A percentile compares a stretch with the other conserved stretches of the same genome.
These are phyloP conservation scores for Tauraco hartlaubi DNA, from an alignment of 2,797 vertebrate species.

Conservation along the genomic window DNA sequence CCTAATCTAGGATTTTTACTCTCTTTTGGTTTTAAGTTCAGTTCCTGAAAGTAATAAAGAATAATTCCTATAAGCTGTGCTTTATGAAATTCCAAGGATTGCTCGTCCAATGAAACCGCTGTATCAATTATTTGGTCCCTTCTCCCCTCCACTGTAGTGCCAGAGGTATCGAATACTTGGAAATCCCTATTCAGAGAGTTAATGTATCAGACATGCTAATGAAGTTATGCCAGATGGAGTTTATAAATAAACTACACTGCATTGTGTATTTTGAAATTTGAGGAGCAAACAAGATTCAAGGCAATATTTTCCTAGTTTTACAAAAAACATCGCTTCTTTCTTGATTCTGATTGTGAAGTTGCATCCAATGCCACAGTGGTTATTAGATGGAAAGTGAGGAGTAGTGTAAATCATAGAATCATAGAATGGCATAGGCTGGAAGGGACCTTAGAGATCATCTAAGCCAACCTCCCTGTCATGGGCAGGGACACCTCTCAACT, in stretches of 20 bases:
- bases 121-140: not conserved
- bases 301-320: not conserved
- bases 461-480: too few relatives aligned
- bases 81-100: not conserved
- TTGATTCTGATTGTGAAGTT: not conserved
- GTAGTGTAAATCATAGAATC: not conserved
- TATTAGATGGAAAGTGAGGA: not conserved
- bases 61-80: not conserved
- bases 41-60: not conserved
- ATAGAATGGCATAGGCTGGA: too few relatives aligned
- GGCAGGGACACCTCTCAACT: too few relatives aligned
- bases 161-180: not conserved
- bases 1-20: not conserved
- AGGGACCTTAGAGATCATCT: too few relatives aligned
- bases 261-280: not conserved
- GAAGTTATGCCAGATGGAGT: constrained; percentile 11
- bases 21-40: not conserved
- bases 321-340: not conserved
- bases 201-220: constrained; percentile 31
- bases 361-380: not conserved
- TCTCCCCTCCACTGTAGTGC: not conserved
- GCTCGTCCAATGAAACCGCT: not conserved
- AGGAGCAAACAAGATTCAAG: not conserved
- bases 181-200: not conserved
- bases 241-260: constrained; percentile 7